phyloP scores from a whole-genome alignment of 2,888 invertebrate genomes.

The Uropetala carovei region DNA sequence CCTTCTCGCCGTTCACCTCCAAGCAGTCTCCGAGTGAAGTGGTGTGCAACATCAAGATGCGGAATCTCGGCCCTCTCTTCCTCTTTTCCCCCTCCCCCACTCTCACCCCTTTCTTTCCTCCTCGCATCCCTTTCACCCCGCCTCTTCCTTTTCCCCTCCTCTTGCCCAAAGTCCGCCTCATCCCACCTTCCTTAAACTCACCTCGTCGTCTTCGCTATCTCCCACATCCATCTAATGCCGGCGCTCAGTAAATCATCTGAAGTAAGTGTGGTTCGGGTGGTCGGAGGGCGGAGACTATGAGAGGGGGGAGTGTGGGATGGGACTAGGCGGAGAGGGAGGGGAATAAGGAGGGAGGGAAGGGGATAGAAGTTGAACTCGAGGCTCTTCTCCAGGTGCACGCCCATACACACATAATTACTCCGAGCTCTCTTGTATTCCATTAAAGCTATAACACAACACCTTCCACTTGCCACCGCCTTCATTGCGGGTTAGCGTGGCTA shows the following conservation, averaged over 20 bases:
- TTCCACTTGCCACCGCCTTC: neutral
- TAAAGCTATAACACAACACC: constrained; percentile 50
- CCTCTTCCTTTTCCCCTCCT: neutral
- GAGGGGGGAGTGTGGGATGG: neutral
- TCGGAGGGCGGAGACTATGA: neutral
- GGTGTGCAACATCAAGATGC: constrained; percentile 50
- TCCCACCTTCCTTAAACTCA: neutral
- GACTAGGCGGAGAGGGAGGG: neutral
- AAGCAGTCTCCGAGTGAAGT: constrained; percentile 26
- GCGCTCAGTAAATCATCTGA: constrained; percentile 49
- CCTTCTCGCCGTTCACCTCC: neutral
- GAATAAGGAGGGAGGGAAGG: no score
- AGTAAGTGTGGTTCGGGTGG: neutral
- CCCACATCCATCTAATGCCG: constrained; percentile 37
- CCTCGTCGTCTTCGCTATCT: constrained; percentile 32
- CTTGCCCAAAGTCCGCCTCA: neutral
- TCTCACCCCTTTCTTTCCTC: neutral
- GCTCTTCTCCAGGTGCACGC: neutral
- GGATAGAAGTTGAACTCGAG: no score
- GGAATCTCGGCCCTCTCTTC: constrained; percentile 41
- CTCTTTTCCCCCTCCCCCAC: neutral
- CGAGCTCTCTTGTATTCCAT: constrained; percentile 47
- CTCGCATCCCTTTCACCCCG: neutral
- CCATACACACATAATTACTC: constrained; percentile 26
- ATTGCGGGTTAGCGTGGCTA: constrained; percentile 28